Evolutionary conservation across 2,888 invertebrate species (phyloP), one percentile per base, ranked within the genome.

Genomic region (Eustalomyia histrio): DNA sequence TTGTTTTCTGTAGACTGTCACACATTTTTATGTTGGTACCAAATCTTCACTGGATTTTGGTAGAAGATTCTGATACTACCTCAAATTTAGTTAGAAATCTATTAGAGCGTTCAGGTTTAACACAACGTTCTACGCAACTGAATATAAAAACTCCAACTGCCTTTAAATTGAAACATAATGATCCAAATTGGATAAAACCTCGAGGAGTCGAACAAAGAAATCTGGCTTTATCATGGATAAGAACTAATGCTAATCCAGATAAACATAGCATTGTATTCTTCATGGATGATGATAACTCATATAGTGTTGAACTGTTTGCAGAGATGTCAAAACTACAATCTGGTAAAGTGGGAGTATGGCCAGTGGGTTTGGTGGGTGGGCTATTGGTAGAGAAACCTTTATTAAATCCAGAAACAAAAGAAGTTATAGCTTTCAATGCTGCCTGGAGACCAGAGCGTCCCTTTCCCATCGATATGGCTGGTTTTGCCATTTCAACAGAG

Each of bases 391-490:
- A 99, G 90, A 94, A 95, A 87, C 99, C 99, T 0, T 88, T 96
- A 12, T 93, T 98, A 3, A 92, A 94, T 87, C 91, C 92, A 2
- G 90, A 92, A 79, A 94, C 92, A 1, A 92, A 91, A 73, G 91
- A 91, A 82, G 92, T 93, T 0, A 87, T 90, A 12, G 92, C 92
- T 0, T 93, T 91, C 87, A 94, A 93, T 87, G 94, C 95, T 0
- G 95, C 94, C 0, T 99, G 97, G 97, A 95, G 95, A 86, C 95
- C 97, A 0, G 94, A 97, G 85, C 92, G 99, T 80, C 95, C 96
- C 0, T 99, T 99, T 92, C 98, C 99, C 0, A 94, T 98, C 47
- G 99, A 99, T 88, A 99, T 99, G 99, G 99, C 99, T 0, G 98
- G 97, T 0, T 99, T 98, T 88, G 97, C 96, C 8, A 94, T 98